These are phyloP conservation scores for Bolinopsis microptera DNA, from an alignment of 37 sponge, comb jelly and placozoan genomes.

Conservation along the genomic window DNA sequence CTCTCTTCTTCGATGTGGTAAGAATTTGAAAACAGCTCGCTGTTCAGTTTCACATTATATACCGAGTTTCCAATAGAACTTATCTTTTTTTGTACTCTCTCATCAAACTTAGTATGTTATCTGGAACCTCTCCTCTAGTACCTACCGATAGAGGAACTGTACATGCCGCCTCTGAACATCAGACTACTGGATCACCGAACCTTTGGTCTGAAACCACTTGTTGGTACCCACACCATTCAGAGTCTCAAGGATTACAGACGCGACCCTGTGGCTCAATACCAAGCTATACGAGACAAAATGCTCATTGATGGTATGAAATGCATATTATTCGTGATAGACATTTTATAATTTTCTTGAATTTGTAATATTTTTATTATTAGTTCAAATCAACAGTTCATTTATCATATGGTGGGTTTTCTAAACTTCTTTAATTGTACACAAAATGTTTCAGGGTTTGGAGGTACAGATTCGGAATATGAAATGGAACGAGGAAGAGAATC, in stretches of 20 bases:
- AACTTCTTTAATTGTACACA: too few species aligned
- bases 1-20: slow-evolving; percentile 76
- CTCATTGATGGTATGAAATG: not conserved
- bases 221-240: slow-evolving; percentile 36
- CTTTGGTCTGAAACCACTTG: slow-evolving; percentile 59
- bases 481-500: not conserved
- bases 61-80: not conserved
- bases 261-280: slow-evolving; percentile 44
- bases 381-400: too few species aligned
- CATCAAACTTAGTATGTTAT: too few species aligned
- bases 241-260: slow-evolving; percentile 13
- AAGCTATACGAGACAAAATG: slow-evolving; percentile 5
- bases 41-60: not conserved
- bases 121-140: too few species aligned
- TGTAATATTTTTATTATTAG: too few species aligned
- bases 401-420: too few species aligned
- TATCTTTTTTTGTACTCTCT: too few species aligned
- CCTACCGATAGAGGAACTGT: slow-evolving; percentile 55
- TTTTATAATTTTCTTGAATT: too few species aligned
- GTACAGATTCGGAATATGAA: slow-evolving; percentile 11
- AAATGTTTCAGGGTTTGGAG: not conserved
- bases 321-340: too few species aligned
- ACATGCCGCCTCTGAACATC: slow-evolving; percentile 65
- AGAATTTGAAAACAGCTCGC: not conserved
- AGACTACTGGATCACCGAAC: slow-evolving; percentile 48